phyloP scores from a whole-genome alignment of 2,797 vertebrate genomes.

The Zalophus californianus region DNA sequence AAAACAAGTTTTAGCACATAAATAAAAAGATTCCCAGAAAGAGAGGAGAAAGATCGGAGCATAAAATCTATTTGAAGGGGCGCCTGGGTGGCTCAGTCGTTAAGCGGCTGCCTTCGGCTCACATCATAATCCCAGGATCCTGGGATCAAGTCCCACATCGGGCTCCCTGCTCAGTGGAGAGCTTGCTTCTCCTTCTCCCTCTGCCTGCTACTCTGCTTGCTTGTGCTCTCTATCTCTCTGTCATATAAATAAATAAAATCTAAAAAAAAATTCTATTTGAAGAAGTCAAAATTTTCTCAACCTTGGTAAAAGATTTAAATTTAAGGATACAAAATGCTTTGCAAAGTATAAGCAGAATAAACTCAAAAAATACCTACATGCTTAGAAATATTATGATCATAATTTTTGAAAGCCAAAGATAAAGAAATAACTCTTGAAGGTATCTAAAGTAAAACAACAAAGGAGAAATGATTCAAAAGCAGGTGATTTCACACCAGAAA shows the following conservation, averaged over 20 bases:
- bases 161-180: too few relatives aligned
- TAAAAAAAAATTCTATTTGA: neutral
- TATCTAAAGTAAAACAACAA: neutral
- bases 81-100: too few relatives aligned
- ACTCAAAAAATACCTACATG: neutral
- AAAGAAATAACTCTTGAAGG: neutral
- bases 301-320: neutral
- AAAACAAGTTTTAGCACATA: neutral
- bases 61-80: neutral
- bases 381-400: neutral
- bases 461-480: neutral
- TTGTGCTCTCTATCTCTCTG: too few relatives aligned
- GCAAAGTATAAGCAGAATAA: neutral
- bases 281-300: neutral
- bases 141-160: too few relatives aligned
- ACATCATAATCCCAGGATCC: too few relatives aligned
- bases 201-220: too few relatives aligned
- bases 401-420: neutral
- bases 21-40: neutral
- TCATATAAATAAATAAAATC: too few relatives aligned
- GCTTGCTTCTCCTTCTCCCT: too few relatives aligned
- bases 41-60: neutral
- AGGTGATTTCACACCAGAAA: neutral
- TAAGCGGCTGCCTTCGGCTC: too few relatives aligned
- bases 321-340: neutral